phyloP scores from a whole-genome alignment of 1,140 invertebrate species.

The Drosophila serrata region DNA sequence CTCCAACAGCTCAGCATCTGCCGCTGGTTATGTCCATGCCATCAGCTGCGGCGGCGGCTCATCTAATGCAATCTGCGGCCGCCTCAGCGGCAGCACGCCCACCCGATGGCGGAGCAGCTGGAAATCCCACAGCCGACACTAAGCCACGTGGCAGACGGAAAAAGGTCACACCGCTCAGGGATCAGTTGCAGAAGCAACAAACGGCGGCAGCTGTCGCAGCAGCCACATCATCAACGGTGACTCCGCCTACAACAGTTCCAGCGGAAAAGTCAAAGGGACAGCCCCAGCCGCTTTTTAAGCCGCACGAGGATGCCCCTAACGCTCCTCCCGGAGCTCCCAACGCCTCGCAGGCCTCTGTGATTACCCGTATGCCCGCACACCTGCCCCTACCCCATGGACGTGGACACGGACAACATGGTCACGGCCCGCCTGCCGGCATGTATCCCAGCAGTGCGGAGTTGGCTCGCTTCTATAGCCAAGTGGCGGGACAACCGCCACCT shows the following conservation, averaged over 20 bases:
- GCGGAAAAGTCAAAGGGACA: constrained; percentile 49
- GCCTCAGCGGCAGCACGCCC: constrained; percentile 52
- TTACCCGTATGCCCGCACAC: constrained; percentile 88
- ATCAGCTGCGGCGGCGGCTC: constrained; percentile 54
- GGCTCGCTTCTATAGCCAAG: constrained; percentile 60
- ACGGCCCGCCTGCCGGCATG: constrained; percentile 49
- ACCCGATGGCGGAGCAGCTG: neutral
- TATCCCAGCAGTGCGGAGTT: constrained; percentile 67
- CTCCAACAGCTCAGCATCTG: constrained; percentile 49
- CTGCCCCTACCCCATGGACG: constrained; percentile 72
- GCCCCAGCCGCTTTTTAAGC: constrained; percentile 78
- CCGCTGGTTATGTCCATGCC: constrained; percentile 70
- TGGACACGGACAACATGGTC: constrained; percentile 24
- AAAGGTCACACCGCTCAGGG: constrained; percentile 79
- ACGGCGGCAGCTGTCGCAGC: constrained; percentile 75
- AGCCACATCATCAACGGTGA: constrained; percentile 50
- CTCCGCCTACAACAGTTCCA: neutral
- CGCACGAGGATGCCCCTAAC: constrained; percentile 61
- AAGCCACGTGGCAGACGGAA: constrained; percentile 80
- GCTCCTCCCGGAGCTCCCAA: constrained; percentile 71
- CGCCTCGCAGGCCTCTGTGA: constrained; percentile 87
- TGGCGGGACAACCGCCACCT: constrained; percentile 46
- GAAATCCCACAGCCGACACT: constrained; percentile 19
- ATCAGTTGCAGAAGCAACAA: constrained; percentile 81
- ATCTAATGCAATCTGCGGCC: constrained; percentile 62